Evolutionary conservation across 2,113 vertebrate genomes (phyloP), one percentile per base, ranked within the genome.

Genomic region (Nesoenas mayeri): DNA sequence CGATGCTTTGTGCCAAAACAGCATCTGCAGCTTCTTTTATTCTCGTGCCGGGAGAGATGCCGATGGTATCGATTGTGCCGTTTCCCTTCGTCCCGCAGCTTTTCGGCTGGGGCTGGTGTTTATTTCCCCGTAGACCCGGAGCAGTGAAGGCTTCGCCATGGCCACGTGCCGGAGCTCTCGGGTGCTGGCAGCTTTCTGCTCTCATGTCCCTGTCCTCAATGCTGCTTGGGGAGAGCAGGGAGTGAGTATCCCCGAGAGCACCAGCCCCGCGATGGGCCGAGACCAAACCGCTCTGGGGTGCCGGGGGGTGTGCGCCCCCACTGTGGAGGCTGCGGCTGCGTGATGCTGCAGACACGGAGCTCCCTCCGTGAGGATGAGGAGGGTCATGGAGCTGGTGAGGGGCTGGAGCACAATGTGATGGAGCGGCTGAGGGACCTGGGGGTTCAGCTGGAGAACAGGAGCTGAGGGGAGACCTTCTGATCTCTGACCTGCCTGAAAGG

Each of bases 241-340:
- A 32, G 44, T 18, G 11, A 70, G 42, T 22, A 15, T 44, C 65
- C 20, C 0, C 19, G 22, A 8, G 21, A 25, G 10, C 44, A 1
- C 8, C 32, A 5, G 18, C 12, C 18, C 51, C 24, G 47, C 7
- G 4, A 6, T 17, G 26, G 31, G 10, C 47, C 0, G 2, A 32
- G 28, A 26, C n/a, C 5, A 6, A 34, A 11, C 15, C 0, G 4
- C 38, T 8, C 22, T 11, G 64, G 17, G 14, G 19, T 14, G 44
- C n/a, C 15, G 9, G 15, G 20, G 3, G 0, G 17, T 25, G 29
- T 5, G 11, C 38, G 15, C 15, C 25, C 26, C 10, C 0, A 2
- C 5, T 1, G 7, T 3, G n/a, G 28, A 19, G 8, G 17, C 62
- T 26, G 54, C 1, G 8, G 48, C 22, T 15, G 18, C 1, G 4